Evolutionary conservation across 1,140 invertebrate species (phyloP), one percentile per base, ranked within the genome.

Genomic region (Drosophila biarmipes): DNA sequence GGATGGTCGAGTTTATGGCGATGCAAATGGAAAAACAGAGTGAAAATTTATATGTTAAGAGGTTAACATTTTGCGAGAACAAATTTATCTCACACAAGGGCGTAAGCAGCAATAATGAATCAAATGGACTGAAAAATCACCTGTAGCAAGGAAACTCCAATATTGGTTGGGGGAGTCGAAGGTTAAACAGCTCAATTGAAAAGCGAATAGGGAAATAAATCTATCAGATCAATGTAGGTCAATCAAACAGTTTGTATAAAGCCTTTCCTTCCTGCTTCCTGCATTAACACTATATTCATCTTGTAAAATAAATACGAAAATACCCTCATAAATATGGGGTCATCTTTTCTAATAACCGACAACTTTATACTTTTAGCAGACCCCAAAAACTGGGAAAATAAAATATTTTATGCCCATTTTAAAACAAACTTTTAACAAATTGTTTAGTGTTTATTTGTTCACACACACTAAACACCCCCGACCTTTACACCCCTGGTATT

Each of bases 41-140:
- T 71, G 67, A 69, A 71, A 71, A 69, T 69, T 68, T 69, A 56
- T 69, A 56, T 69, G 67, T 38, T 48, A 54, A 38, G 42, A 55
- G 63, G 66, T 68, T 68, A 69, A 67, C 48, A 53, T 67, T 38
- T 24, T 27, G 14, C 62, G 34, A 10, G 19, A 34, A 24, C 49
- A 42, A 69, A 69, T 69, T 38, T 69, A 69, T 69, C 40, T n/a
- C 5, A 7, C 17, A 45, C 17, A 17, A 29, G 15, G 31, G 29
- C 21, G 24, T 19, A 31, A 37, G 34, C 37, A 45, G 40, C n/a
- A 11, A 38, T 27, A 15, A 34, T 45, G 17, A 34, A 68, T 55
- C 34, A 68, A 68, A 69, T 68, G 63, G 34, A 14, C 19, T 15
- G 27, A 69, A 45, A 45, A 56, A 69, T 73, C 29, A 53, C 48